phyloP scores from a whole-genome alignment of 2,797 vertebrate species.

The Sparus aurata region DNA sequence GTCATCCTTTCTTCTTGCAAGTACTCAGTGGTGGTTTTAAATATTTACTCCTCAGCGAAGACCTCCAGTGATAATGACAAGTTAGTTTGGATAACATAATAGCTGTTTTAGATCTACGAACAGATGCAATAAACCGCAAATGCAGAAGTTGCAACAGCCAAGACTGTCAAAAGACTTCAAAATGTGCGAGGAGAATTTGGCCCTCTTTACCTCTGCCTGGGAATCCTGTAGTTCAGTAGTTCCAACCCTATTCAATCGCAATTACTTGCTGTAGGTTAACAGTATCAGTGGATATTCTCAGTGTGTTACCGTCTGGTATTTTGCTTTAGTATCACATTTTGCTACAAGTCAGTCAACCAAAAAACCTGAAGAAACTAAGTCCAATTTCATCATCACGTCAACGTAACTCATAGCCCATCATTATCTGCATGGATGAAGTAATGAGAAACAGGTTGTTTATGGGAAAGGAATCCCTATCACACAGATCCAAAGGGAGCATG shows the following conservation, averaged over 20 bases:
- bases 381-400: not conserved
- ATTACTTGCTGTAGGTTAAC: not conserved
- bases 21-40: slow-evolving; percentile 30
- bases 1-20: slow-evolving; percentile 42
- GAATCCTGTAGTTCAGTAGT: not conserved
- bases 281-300: not conserved
- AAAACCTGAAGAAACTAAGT: slow-evolving; percentile 16
- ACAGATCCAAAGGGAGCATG: slow-evolving; percentile 3
- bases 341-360: slow-evolving; percentile 4
- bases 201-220: not conserved
- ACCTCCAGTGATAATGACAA: not conserved
- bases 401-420: slow-evolving; percentile 27
- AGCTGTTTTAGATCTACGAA: not conserved
- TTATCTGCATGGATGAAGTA: slow-evolving; percentile 6
- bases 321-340: not conserved
- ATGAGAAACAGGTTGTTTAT: not conserved
- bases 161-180: not conserved
- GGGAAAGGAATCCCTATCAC: slow-evolving; percentile 28
- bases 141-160: slow-evolving; percentile 43
- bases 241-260: not conserved
- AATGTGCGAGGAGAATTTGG: not conserved
- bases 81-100: slow-evolving; percentile 46
- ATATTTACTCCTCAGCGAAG: slow-evolving; percentile 33
- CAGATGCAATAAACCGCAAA: slow-evolving; percentile 28
- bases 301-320: not conserved